phyloP scores from a whole-genome alignment of 2,797 vertebrate genomes.

The Sphenopsis melanotis region DNA sequence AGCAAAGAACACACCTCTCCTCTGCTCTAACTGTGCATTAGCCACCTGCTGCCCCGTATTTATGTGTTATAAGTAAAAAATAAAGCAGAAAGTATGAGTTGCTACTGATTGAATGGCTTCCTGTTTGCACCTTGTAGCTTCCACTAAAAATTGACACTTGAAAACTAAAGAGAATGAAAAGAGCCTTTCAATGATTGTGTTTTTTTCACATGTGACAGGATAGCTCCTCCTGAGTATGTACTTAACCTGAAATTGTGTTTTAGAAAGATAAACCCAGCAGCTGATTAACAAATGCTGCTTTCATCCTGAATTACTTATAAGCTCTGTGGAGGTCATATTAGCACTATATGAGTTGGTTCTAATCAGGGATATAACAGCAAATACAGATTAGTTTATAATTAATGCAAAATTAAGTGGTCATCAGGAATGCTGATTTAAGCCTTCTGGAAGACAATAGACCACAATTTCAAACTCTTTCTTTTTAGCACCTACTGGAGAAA shows the following conservation, averaged over 20 bases:
- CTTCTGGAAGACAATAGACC: neutral
- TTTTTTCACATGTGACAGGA: neutral
- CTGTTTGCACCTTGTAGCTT: neutral
- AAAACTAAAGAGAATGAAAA: neutral
- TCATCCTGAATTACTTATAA: neutral
- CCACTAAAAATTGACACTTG: neutral
- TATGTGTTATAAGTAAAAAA: neutral
- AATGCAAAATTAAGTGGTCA: neutral
- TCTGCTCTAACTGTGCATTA: neutral
- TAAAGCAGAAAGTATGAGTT: neutral
- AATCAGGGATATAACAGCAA: neutral
- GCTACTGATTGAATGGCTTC: neutral
- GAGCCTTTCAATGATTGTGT: neutral
- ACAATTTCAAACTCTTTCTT: neutral
- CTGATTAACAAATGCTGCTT: neutral
- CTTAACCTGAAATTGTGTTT: neutral
- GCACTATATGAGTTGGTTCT: neutral
- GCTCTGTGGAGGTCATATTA: neutral
- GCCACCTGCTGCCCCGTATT: neutral
- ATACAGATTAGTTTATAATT: conserved; percentile 3
- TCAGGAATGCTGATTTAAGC: neutral
- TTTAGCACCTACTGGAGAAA: neutral
- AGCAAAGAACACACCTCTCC: neutral
- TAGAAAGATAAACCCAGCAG: neutral
- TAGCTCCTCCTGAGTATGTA: neutral